phyloP scores from a whole-genome alignment of 1,140 invertebrate species.

The Nymphalis io region DNA sequence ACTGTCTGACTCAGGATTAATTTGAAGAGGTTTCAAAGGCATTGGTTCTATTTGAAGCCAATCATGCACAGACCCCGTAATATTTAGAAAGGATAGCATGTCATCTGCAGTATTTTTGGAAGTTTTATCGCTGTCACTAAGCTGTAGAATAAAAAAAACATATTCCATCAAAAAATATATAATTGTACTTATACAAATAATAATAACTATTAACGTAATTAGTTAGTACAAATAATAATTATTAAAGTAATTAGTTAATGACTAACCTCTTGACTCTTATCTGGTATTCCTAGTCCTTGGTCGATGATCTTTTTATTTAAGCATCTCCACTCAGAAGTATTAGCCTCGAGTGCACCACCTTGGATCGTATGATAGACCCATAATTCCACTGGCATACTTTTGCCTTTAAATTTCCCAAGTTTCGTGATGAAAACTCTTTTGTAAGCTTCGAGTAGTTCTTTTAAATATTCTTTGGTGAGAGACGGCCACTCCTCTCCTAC shows the following conservation, averaged over 20 bases:
- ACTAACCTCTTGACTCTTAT: constrained; percentile 62
- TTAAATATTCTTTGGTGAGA: constrained; percentile 77
- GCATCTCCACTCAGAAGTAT: constrained; percentile 77
- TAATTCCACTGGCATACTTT: constrained; percentile 81
- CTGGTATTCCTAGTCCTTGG: constrained; percentile 80
- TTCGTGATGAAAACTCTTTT: constrained; percentile 70
- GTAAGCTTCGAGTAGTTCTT: constrained; percentile 77
- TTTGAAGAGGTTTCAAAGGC: constrained; percentile 46
- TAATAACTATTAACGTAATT: background rate
- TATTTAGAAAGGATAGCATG: constrained; percentile 60
- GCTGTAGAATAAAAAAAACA: constrained; percentile 28
- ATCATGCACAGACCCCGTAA: constrained; percentile 62
- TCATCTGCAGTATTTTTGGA: constrained; percentile 33
- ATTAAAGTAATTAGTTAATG: constrained; percentile 1
- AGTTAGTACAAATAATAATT: background rate
- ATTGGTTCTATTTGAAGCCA: constrained; percentile 65
- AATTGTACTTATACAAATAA: background rate
- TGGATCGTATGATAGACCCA: constrained; percentile 77
- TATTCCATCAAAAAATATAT: background rate
- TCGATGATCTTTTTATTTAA: constrained; percentile 81
- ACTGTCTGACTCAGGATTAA: constrained; percentile 39
- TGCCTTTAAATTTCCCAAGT: constrained; percentile 70
- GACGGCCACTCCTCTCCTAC: constrained; percentile 80
- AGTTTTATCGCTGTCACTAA: background rate
- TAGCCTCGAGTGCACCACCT: constrained; percentile 75